Evolutionary conservation across 2,113 vertebrate genomes (phyloP), one percentile per base, ranked within the genome.

Genomic region (Isichthys henryi): DNA sequence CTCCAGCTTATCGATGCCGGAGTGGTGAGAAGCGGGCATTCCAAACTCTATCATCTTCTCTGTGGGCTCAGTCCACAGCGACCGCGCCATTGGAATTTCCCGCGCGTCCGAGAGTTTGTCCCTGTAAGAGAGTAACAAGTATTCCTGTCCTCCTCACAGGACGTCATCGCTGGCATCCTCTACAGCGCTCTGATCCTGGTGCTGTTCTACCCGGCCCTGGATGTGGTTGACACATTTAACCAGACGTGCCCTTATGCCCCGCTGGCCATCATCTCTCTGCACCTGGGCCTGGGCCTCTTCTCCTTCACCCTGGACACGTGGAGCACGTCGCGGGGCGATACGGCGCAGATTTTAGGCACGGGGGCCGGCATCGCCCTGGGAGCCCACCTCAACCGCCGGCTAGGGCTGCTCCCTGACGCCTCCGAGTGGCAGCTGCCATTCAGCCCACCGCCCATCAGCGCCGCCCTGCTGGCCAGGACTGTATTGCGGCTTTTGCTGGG

Each of bases 241-340:
- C 93, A 97, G 93, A 97, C 96, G 15, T 95, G 94, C 93, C 94
- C 91, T 92, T 98, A 96, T 0, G 96, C 98, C 0, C 98, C 98
- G 0, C 91, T 98, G 43, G 90, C 97, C 90, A 97, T 98, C 94
- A 93, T 98, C 48, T 96, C 95, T 13, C 93, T 99, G n/a, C 97
- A 98, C 89, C 92, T 97, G 31, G 96, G 93, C 27, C 90, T 99
- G 94, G 98, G 97, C 74, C 96, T 99, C 91, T 97, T 99, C 93
- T 99, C 97, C 84, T 99, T 99, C 93, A 99, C 96, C 2, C 95
- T 99, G 74, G 98, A 99, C 92, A 98, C 97, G 3, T 99, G 98
- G 98, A 99, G 98, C 94, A 99, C 98, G 0, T 99, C 98, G 0
- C 95, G 98, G 1, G 98, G 98, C 0, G 98, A 99, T 95, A 99